Percentiles rank a stretch among this genome's conserved stretches.
Evolutionary conservation across 2,797 vertebrate species (phyloP).

Genomic region (Octomys mimax): DNA sequence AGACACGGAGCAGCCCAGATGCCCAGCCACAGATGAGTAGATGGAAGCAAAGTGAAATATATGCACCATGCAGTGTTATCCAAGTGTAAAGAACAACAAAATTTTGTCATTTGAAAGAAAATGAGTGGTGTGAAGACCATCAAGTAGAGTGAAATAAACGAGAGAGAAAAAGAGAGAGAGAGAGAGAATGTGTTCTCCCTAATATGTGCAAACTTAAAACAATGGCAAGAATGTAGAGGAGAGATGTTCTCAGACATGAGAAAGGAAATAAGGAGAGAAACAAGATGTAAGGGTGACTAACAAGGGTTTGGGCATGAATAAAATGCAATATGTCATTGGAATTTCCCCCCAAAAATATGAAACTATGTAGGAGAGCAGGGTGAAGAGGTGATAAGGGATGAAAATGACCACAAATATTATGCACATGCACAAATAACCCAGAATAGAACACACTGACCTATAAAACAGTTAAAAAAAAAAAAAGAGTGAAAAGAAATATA

Average conservation of each 20-base stretch:
- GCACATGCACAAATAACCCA: background rate
- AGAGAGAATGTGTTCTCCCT: background rate
- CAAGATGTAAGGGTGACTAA: background rate
- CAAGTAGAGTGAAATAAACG: background rate
- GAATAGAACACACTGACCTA: background rate
- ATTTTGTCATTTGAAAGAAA: background rate
- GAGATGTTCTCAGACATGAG: background rate
- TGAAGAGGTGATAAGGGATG: background rate
- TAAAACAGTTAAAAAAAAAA: background rate
- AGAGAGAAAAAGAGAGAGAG: no score
- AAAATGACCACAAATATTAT: background rate
- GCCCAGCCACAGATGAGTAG: background rate
- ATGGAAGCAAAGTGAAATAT: background rate
- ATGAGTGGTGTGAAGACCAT: background rate
- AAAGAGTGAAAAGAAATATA: background rate
- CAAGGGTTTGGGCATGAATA: background rate
- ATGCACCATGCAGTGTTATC: background rate
- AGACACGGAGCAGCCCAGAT: background rate
- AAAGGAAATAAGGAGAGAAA: background rate
- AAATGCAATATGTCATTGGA: background rate
- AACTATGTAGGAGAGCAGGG: background rate
- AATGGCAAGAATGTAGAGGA: background rate
- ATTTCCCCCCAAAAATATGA: background rate
- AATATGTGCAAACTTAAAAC: background rate
- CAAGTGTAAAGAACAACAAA: background rate